These are phyloP conservation scores for Mercenaria mercenaria DNA, from an alignment of 1,140 invertebrate genomes.

Conservation along the genomic window DNA sequence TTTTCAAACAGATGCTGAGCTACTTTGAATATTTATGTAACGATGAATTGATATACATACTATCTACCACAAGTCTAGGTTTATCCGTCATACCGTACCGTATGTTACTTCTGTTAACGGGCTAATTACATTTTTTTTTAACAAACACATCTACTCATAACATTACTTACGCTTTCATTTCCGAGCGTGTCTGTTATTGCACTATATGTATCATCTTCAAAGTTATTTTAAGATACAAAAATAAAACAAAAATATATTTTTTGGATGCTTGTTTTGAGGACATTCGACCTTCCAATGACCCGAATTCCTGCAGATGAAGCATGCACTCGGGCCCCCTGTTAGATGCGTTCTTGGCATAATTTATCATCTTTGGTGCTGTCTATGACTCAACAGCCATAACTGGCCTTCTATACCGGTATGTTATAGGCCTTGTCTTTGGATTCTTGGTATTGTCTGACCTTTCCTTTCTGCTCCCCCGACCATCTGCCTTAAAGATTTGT, in stretches of 20 bases:
- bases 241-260: not conserved
- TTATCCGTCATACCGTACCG: constrained; percentile 34
- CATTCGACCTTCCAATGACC: constrained; percentile 32
- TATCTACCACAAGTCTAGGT: constrained; percentile 13
- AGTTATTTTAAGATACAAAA: not conserved
- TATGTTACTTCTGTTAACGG: constrained; percentile 57
- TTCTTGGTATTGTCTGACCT: not conserved
- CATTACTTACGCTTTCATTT: no score
- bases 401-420: not conserved
- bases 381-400: not conserved
- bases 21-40: constrained; percentile 23
- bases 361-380: no score
- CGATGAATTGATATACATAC: constrained; percentile 6
- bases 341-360: no score
- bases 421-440: no score
- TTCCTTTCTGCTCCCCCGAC: not conserved
- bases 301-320: not conserved
- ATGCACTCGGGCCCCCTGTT: not conserved
- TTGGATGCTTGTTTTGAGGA: not conserved
- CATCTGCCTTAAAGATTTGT: not conserved
- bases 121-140: constrained; percentile 51
- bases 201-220: no score
- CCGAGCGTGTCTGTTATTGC: no score
- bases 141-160: not conserved
- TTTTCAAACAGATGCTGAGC: constrained; percentile 34